Conservation (phyloP, 2,888 invertebrate species). For the Caenorhabditis doughertyi region DNA sequence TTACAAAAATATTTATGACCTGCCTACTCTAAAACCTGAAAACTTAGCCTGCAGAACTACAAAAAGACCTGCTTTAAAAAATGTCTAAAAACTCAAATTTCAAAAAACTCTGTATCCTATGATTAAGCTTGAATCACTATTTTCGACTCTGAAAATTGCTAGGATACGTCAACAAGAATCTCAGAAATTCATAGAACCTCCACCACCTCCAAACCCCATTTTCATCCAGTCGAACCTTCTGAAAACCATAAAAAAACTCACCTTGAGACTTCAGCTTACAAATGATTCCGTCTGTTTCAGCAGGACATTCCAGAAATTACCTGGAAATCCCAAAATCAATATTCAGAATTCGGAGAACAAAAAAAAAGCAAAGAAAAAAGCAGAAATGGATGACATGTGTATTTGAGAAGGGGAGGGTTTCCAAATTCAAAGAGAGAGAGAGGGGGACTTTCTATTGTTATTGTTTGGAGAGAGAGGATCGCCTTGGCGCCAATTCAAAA, state of each 20-base stretch:
- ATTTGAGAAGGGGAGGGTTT: constrained; percentile 47
- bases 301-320: constrained; percentile 9
- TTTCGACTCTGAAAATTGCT: too few relatives aligned
- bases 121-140: too few relatives aligned
- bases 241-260: background rate
- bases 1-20: too few relatives aligned
- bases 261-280: background rate
- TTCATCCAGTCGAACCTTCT: background rate
- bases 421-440: constrained; percentile 6
- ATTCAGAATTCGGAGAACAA: background rate
- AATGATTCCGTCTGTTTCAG: background rate
- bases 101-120: too few relatives aligned
- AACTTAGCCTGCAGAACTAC: too few relatives aligned
- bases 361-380: constrained; percentile 24
- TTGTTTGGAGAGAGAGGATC: constrained; percentile 56
- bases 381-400: constrained; percentile 36
- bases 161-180: too few relatives aligned
- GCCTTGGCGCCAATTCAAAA: constrained; percentile 66
- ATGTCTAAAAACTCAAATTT: too few relatives aligned
- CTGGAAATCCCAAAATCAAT: constrained; percentile 4
- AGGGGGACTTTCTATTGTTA: constrained; percentile 40
- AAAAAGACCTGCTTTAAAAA: too few relatives aligned
- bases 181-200: background rate
- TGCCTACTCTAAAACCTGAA: too few relatives aligned
- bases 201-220: background rate